These are phyloP conservation scores for Scylla paramamosain DNA, from an alignment of 1,140 invertebrate species.

Conservation along the genomic window DNA sequence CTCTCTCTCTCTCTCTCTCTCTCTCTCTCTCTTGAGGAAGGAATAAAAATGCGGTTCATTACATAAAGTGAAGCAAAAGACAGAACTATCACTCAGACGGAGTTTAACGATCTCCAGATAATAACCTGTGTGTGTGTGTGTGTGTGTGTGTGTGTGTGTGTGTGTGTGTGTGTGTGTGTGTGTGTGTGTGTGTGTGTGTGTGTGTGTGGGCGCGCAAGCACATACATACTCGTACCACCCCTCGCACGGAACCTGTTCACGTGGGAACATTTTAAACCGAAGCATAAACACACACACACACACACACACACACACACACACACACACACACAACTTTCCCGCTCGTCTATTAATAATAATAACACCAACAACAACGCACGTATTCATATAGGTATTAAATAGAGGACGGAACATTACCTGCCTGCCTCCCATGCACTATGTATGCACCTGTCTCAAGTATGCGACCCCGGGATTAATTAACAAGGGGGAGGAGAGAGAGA, in stretches of 20 bases:
- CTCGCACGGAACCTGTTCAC: too few species aligned
- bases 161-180: not conserved
- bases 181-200: not conserved
- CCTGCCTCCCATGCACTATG: not conserved
- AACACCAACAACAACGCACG: not conserved
- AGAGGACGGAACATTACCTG: too few species aligned
- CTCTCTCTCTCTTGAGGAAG: not conserved
- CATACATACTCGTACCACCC: not conserved
- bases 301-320: too few species aligned
- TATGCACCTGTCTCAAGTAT: conserved; percentile 11
- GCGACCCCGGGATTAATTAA: not conserved
- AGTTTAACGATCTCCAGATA: not conserved
- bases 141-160: not conserved
- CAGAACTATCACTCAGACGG: not conserved
- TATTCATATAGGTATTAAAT: not conserved
- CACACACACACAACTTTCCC: too few species aligned
- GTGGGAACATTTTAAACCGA: too few species aligned
- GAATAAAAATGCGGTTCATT: not conserved
- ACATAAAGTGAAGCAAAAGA: not conserved
- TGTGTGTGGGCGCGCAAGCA: not conserved
- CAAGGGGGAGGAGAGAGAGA: not conserved
- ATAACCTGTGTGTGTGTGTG: not conserved
- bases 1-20: conserved; percentile 38
- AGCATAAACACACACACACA: too few species aligned
- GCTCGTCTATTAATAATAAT: not conserved